Evolutionary conservation across 2,113 vertebrate genomes (phyloP), one percentile per base, ranked within the genome.

Genomic region (Nothoprocta pentlandii): DNA sequence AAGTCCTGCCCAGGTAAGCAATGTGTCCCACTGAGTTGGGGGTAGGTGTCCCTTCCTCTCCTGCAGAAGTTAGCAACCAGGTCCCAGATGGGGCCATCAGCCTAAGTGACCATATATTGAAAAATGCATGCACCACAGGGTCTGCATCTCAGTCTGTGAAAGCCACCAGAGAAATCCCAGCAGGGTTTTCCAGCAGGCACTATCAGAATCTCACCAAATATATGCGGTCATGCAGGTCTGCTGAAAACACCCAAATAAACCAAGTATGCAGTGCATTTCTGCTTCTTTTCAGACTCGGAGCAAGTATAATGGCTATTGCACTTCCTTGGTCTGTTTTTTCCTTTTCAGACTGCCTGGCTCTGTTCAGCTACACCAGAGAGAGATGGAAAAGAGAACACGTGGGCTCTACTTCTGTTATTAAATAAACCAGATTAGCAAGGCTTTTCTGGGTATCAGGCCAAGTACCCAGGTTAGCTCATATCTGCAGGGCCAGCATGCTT

Each of bases 61-160:
- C 47, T 58, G 12, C 21, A 22, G n/a, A 69, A 34, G 13, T 30
- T 90, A 86, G 36, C 14, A 51, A 5, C 42, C 32, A 2, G 5
- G 28, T 46, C 12, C 6, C 51, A 82, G 2, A 0, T 14, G 16
- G 36, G 10, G 13, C 42, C 0, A 0, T 4, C 15, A 36, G 12
- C 30, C 39, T 61, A 76, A 88, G 69, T 64, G 36, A 76, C 7
- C 15, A 17, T 30, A 30, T 16, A 8, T 22, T 11, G 63, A 42
- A n/a, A 47, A 46, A 32, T 15, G 17, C 12, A 32, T 16, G 16
- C 12, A 47, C 30, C 32, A 68, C 34, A 19, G 26, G 4, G 22
- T 14, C 49, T 61, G 42, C 25, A 26, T 71, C 4, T 2, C 36
- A 49, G n/a, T 11, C 10, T 51, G 46, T 44, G 49, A 73, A 92